Conservation (phyloP, 2,113 vertebrate species). For the Monarcha castaneiventris region DNA sequence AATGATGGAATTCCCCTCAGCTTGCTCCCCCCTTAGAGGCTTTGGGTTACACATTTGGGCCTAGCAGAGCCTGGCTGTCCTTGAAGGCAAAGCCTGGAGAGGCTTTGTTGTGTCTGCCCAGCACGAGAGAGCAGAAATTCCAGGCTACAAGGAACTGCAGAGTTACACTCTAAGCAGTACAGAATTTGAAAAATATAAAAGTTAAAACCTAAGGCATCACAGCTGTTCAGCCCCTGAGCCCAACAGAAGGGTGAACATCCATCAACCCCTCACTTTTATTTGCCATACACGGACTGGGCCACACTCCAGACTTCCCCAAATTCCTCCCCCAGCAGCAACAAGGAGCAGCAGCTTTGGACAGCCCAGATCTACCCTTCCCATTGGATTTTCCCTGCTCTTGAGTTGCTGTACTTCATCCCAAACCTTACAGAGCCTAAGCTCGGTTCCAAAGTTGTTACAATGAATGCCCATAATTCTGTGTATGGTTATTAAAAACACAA, state of each 20-base stretch:
- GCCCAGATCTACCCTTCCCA: background rate
- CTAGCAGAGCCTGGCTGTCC: too few relatives aligned
- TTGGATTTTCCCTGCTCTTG: background rate
- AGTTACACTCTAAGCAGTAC: too few relatives aligned
- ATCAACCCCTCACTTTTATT: background rate
- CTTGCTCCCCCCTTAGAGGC: too few relatives aligned
- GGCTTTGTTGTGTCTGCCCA: too few relatives aligned
- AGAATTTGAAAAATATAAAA: too few relatives aligned
- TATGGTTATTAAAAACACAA: background rate
- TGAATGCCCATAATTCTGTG: background rate
- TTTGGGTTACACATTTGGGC: too few relatives aligned
- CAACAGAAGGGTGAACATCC: background rate
- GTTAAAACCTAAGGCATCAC: too few relatives aligned
- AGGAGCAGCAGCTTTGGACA: background rate
- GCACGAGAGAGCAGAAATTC: too few relatives aligned
- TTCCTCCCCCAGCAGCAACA: background rate
- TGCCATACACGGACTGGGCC: background rate
- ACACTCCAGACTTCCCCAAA: background rate
- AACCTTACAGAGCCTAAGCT: background rate
- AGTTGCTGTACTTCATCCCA: background rate
- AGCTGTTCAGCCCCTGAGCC: background rate
- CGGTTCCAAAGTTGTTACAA: background rate
- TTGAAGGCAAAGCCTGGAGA: too few relatives aligned
- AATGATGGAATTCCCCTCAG: too few relatives aligned
- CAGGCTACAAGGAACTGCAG: too few relatives aligned